Evolutionary conservation across 2,888 invertebrate genomes (phyloP), one percentile per base, ranked within the genome.

Genomic region (Limnephilus rhombicus): DNA sequence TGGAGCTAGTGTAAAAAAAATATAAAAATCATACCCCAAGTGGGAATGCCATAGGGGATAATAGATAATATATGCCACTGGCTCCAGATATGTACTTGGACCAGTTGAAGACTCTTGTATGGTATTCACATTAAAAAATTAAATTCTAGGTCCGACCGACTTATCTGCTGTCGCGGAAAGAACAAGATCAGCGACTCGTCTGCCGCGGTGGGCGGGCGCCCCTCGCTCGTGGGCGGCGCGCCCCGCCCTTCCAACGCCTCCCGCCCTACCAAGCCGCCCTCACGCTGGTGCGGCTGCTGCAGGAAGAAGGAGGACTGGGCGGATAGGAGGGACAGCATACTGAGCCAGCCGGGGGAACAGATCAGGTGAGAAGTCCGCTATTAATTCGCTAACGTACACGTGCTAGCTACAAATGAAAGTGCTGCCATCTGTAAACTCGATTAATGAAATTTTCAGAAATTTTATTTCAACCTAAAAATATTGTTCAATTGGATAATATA

Each of bases 261-360:
- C 24, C 37, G 45, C 80, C 81, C 68, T 0, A 29, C 90, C 41
- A 15, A 94, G 94, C 37, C 95, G 95, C 93, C 95, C 94, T 93
- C 94, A 0, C 29, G 87, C 87, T 95, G 49, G 94, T 94, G 31
- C 94, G 89, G 82, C n/a, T 92, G 93, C 94, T 96, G 96, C 85
- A 93, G 95, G 37, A 94, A 96, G 83, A 92, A 95, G 93, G 95
- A 95, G 0, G 96, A 95, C 94, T 95, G 96, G 94, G 95, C 95
- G 0, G 96, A 95, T 93, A 95, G 96, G 94, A 95, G 96, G 34
- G 97, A 96, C 94, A 97, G 96, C 94, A 97, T 95, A 94, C 94
- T 96, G 80, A 97, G 96, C 93, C 96, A 96, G 92, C 95, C 96
- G 29, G 95, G 96, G 68, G 95, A 96, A 7, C 83, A 83, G 34